Percentiles rank a stretch among this genome's conserved stretches.
Evolutionary conservation across 2,113 vertebrate genomes (phyloP).

Genomic region (Parus major): DNA sequence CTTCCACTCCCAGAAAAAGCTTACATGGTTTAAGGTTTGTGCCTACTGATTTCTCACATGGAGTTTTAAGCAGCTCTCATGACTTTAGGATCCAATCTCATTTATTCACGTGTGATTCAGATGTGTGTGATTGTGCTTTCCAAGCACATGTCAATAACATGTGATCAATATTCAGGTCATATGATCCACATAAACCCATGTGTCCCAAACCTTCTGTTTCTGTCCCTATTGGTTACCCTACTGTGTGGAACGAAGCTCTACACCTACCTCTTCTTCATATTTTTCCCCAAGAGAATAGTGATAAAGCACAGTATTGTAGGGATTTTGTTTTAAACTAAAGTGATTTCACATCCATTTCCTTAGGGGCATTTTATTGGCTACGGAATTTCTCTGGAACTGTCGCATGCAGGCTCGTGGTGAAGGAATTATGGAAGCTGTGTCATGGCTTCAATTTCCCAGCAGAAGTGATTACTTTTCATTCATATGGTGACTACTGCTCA

Average conservation of each 20-base stretch:
- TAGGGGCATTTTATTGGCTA: background rate
- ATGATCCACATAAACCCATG: background rate
- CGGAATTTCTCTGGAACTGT: constrained; percentile 3
- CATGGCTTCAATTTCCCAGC: constrained; percentile 11
- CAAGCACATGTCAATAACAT: constrained; percentile 8
- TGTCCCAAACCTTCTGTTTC: constrained; percentile 41
- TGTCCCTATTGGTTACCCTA: background rate
- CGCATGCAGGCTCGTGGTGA: constrained; percentile 20
- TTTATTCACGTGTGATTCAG: constrained; percentile 19
- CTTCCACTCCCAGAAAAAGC: background rate
- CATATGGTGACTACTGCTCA: constrained; percentile 53
- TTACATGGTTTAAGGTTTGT: background rate
- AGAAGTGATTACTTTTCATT: constrained; percentile 52
- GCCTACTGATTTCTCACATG: background rate
- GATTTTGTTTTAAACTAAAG: constrained; percentile 14
- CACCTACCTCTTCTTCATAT: background rate
- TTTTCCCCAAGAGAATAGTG: background rate
- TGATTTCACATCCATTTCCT: background rate
- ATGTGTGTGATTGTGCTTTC: background rate
- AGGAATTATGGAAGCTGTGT: constrained; percentile 49
- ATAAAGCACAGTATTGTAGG: background rate
- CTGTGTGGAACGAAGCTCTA: background rate
- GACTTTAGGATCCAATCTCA: constrained; percentile 11
- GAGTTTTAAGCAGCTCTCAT: constrained; percentile 33
- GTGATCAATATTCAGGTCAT: background rate